Evolutionary conservation across 2,888 invertebrate species (phyloP), one percentile per base, ranked within the genome.

Genomic region (Cyclophora albipunctata): DNA sequence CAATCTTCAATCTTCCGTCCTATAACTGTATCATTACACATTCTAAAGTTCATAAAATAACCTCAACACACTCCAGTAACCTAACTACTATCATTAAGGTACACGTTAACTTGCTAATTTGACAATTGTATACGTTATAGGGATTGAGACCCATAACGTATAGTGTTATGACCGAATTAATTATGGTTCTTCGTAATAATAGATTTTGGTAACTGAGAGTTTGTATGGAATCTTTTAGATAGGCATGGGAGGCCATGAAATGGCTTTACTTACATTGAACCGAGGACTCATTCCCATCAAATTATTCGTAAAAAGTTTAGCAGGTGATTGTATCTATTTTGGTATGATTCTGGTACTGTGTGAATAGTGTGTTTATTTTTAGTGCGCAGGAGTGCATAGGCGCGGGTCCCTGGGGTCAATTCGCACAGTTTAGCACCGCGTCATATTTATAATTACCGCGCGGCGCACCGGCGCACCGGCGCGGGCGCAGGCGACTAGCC

Each of bases 381-480:
- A 45, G 20, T 20, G 20, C 20, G 60, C 64, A 43, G 67, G 65
- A 73, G 74, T 73, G 74, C 70, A 68, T 72, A 69, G 60, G 59
- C 69, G 60, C 63, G 67, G 81, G 84, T 82, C 79, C 76, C 58
- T 70, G 86, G 71, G 86, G 83, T 85, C 84, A 81, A 71, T 77
- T 75, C 76, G 83, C 83, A 74, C 84, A 82, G 84, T 84, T 87
- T 86, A 85, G 81, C 85, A 86, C 84, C 86, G 84, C 86, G 87
- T 87, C 87, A 85, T 86, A 86, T 86, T 86, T 85, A 84, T 87
- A 88, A 88, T 87, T 84, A 83, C 82, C 75, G 71, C 76, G 76
- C n/a, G n/a, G n/a, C n/a, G n/a, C n/a, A n/a, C n/a, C n/a, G n/a
- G n/a, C n/a, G n/a, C n/a, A n/a, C n/a, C n/a, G n/a, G n/a, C n/a